Evolutionary conservation across 2,888 invertebrate species (phyloP).

Genomic region (Agonum fuliginosum): DNA sequence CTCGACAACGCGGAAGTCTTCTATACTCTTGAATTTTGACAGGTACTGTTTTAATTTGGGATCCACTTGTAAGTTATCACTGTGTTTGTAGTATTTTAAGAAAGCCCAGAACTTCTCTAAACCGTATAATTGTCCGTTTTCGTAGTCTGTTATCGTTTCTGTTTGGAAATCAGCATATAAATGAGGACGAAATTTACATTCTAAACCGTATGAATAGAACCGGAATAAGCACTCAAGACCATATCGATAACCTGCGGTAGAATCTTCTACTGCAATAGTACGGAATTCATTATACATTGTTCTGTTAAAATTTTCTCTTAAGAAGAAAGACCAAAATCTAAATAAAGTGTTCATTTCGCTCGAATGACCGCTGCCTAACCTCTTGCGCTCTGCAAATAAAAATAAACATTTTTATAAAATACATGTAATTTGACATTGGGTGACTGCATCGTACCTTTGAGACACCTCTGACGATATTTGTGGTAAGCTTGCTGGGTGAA

Average conservation of each 20-base stretch:
- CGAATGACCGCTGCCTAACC: constrained; percentile 94
- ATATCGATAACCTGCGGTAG: constrained; percentile 90
- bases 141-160: constrained; percentile 92
- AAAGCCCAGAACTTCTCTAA: constrained; percentile 99
- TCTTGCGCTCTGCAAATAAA: constrained; percentile 86
- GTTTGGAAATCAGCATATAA: constrained; percentile 96
- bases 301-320: constrained; percentile 97
- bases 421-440: constrained; percentile 8
- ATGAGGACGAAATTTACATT: constrained; percentile 95
- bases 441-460: constrained; percentile 81
- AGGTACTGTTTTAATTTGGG: constrained; percentile 83
- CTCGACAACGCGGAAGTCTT: constrained; percentile 90
- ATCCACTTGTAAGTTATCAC: constrained; percentile 83
- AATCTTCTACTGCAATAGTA: constrained; percentile 94
- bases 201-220: constrained; percentile 98
- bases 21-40: constrained; percentile 88
- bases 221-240: constrained; percentile 92
- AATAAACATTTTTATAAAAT: constrained; percentile 43
- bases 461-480: constrained; percentile 95
- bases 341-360: constrained; percentile 99
- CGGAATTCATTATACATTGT: constrained; percentile 99
- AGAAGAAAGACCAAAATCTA: constrained; percentile 99
- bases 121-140: constrained; percentile 96
- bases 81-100: constrained; percentile 94
- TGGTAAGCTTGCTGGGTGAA: constrained; percentile 99